These are phyloP conservation scores for Siniperca knerii DNA, from an alignment of 2,113 vertebrate genomes.

Conservation along the genomic window DNA sequence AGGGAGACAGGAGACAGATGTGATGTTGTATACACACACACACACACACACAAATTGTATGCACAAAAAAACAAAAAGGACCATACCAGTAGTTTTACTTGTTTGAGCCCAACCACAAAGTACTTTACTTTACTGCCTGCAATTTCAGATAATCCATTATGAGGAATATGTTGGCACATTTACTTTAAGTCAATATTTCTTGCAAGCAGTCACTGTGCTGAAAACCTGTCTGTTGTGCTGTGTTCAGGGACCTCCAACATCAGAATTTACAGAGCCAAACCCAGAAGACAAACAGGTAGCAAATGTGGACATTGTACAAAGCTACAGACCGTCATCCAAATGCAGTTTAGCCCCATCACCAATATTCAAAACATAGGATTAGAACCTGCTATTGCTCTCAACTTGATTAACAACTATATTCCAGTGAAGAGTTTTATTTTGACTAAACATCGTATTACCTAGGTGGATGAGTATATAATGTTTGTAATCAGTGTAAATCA, in stretches of 20 bases:
- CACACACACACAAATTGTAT: not conserved
- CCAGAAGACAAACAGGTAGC: not conserved
- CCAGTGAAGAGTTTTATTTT: not conserved
- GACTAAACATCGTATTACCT: not conserved
- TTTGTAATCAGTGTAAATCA: not conserved
- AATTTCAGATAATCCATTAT: not conserved
- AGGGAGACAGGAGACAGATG: not conserved
- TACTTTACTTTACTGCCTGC: not conserved
- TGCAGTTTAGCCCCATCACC: not conserved
- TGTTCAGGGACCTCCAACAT: not conserved
- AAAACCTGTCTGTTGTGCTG: not conserved
- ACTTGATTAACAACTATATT: not conserved
- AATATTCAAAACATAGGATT: not conserved
- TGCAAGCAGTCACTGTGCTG: not conserved
- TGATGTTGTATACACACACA: not conserved
- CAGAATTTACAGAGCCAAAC: not conserved
- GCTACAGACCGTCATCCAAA: not conserved
- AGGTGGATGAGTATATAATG: not conserved
- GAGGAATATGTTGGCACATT: not conserved
- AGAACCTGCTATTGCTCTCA: not conserved
- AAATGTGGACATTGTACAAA: not conserved
- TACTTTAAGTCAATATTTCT: not conserved
- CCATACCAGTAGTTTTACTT: slow-evolving; percentile 2
- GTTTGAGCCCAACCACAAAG: slow-evolving; percentile 23
- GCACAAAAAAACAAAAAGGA: slow-evolving; percentile 2